A percentile compares a stretch with the other conserved stretches of the same genome.
Evolutionary conservation across 2,113 vertebrate species (phyloP).

Genomic region (Ammodytes marinus): DNA sequence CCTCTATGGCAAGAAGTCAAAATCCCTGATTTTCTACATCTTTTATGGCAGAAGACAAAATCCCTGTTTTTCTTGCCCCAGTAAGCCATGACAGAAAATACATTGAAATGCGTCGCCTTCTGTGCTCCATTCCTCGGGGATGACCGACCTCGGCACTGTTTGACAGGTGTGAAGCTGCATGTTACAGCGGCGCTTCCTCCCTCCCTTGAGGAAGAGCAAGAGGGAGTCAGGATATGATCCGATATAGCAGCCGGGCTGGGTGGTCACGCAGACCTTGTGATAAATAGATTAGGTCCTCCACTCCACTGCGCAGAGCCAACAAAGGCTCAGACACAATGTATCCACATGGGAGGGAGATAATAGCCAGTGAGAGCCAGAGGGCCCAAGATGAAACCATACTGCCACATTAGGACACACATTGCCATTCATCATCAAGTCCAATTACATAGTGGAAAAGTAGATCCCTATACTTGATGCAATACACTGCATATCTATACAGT

Average conservation of each 20-base stretch:
- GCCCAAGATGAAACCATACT: slow-evolving; percentile 75
- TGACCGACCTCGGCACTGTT: slow-evolving; percentile 65
- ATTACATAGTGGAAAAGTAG: slow-evolving; percentile 73
- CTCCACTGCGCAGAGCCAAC: slow-evolving; percentile 75
- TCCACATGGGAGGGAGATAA: slow-evolving; percentile 81
- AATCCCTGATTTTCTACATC: slow-evolving; percentile 36
- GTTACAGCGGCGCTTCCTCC: slow-evolving; percentile 64
- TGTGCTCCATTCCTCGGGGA: slow-evolving; percentile 59
- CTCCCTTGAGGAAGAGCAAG: slow-evolving; percentile 68
- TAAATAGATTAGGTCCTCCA: slow-evolving; percentile 85
- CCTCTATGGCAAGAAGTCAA: slow-evolving; percentile 3
- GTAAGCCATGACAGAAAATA: slow-evolving; percentile 48
- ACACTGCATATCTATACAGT: slow-evolving; percentile 59
- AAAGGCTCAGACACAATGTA: slow-evolving; percentile 79
- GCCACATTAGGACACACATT: slow-evolving; percentile 74
- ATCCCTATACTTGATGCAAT: slow-evolving; percentile 55
- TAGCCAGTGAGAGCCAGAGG: slow-evolving; percentile 75
- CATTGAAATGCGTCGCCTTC: slow-evolving; percentile 62
- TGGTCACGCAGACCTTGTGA: slow-evolving; percentile 80
- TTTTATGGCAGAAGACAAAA: slow-evolving; percentile 22
- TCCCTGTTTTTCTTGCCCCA: slow-evolving; percentile 5
- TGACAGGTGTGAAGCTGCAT: slow-evolving; percentile 79
- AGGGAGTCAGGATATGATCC: slow-evolving; percentile 71
- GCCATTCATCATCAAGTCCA: slow-evolving; percentile 82
- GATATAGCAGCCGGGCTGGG: slow-evolving; percentile 77